Percentiles rank a stretch among this genome's conserved stretches.
Conservation (phyloP, 2,113 vertebrate genomes). For the Condylura cristata region DNA sequence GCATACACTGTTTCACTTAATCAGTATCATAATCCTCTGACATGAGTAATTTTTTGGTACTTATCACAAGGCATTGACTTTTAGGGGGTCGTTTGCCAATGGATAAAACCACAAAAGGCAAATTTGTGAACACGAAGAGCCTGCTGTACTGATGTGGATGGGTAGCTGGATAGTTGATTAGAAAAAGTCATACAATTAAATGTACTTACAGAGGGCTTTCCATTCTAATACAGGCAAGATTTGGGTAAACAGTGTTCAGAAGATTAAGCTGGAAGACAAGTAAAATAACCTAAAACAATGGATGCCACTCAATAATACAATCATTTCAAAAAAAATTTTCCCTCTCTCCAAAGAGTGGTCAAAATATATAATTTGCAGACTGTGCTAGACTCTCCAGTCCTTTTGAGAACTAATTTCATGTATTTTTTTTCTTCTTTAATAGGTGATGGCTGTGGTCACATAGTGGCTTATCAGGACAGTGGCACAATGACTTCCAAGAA, state of each 20-base stretch:
- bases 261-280: background rate
- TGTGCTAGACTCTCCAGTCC: background rate
- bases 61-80: background rate
- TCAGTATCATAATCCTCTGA: background rate
- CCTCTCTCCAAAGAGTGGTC: background rate
- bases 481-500: constrained; percentile 91
- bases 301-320: background rate
- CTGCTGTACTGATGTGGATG: background rate
- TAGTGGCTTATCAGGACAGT: constrained; percentile 88
- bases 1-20: background rate
- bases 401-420: background rate
- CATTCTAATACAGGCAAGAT: background rate
- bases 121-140: background rate
- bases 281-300: background rate
- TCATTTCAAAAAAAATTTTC: background rate
- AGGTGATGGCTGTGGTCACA: constrained; percentile 91
- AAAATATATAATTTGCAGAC: background rate
- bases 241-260: background rate
- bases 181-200: background rate
- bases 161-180: background rate
- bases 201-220: background rate
- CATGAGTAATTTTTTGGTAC: background rate
- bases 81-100: background rate
- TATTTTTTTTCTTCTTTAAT: constrained; percentile 19
- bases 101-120: background rate